phyloP scores from a whole-genome alignment of 2,888 invertebrate species.

The Synanthedon formicaeformis region DNA sequence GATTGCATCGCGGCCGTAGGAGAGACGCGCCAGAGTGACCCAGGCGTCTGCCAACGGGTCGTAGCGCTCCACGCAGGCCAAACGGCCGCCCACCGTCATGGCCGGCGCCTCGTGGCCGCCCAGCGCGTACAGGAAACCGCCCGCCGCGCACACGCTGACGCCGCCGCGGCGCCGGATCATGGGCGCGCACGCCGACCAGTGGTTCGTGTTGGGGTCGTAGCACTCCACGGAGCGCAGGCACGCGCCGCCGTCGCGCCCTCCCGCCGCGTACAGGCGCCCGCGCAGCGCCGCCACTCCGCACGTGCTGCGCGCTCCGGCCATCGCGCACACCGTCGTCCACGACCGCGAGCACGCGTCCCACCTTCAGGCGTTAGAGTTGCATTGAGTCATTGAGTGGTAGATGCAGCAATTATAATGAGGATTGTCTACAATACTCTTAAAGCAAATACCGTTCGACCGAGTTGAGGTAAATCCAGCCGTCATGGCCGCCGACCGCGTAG shows the following conservation, averaged over 20 bases:
- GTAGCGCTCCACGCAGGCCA: conserved; percentile 91
- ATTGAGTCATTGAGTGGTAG: too few relatives aligned
- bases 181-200: conserved; percentile 86
- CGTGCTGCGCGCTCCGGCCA: conserved; percentile 89
- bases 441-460: conserved; percentile 82
- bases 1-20: conserved; percentile 87
- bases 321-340: conserved; percentile 92
- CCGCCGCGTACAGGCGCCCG: conserved; percentile 88
- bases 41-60: conserved; percentile 85
- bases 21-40: conserved; percentile 86
- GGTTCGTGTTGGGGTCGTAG: conserved; percentile 79
- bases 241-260: conserved; percentile 91
- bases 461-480: conserved; percentile 95
- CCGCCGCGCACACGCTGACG: conserved; percentile 89
- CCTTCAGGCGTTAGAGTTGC: conserved; percentile 31
- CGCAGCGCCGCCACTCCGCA: conserved; percentile 91
- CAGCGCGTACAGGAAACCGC: conserved; percentile 90
- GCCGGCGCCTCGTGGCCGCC: conserved; percentile 96
- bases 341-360: conserved; percentile 91
- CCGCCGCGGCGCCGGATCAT: conserved; percentile 90
- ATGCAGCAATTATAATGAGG: too few relatives aligned
- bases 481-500: conserved; percentile 96
- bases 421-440: too few relatives aligned
- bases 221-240: conserved; percentile 92
- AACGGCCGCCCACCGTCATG: conserved; percentile 76